Conservation (phyloP, 2,113 vertebrate species). For the Uropsilus gracilis region DNA sequence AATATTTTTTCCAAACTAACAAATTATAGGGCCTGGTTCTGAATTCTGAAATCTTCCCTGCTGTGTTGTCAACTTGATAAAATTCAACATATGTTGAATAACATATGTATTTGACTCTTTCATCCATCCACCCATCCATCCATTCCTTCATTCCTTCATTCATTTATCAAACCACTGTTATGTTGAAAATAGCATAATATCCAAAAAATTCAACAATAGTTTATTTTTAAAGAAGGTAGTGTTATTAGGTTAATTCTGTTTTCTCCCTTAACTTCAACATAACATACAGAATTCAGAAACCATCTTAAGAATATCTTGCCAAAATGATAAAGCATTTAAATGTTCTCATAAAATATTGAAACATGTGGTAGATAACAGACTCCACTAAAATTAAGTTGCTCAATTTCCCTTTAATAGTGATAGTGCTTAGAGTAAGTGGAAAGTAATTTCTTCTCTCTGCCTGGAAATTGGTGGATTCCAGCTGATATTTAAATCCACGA, state of each 20-base stretch:
- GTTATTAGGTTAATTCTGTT: neutral
- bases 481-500: neutral
- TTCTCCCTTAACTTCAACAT: slow-evolving; percentile 26
- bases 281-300: neutral
- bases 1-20: neutral
- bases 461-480: slow-evolving; percentile 38
- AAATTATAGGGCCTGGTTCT: neutral
- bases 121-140: no score
- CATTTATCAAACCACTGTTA: neutral
- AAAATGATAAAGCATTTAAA: slow-evolving; percentile 50
- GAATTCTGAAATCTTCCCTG: neutral
- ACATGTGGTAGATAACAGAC: neutral
- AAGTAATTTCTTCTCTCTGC: neutral
- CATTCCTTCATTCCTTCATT: neutral
- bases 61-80: neutral
- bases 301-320: slow-evolving; percentile 44
- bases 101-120: neutral
- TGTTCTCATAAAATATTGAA: slow-evolving; percentile 64
- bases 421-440: neutral
- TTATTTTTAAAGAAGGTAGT: slow-evolving; percentile 34
- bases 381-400: slow-evolving; percentile 49
- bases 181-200: neutral
- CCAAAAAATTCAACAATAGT: neutral
- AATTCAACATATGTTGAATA: no score
- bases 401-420: slow-evolving; percentile 33